A percentile compares a stretch with the other conserved stretches of the same genome.
phyloP scores from a whole-genome alignment of 2,113 vertebrate species.

The Tiliqua scincoides region DNA sequence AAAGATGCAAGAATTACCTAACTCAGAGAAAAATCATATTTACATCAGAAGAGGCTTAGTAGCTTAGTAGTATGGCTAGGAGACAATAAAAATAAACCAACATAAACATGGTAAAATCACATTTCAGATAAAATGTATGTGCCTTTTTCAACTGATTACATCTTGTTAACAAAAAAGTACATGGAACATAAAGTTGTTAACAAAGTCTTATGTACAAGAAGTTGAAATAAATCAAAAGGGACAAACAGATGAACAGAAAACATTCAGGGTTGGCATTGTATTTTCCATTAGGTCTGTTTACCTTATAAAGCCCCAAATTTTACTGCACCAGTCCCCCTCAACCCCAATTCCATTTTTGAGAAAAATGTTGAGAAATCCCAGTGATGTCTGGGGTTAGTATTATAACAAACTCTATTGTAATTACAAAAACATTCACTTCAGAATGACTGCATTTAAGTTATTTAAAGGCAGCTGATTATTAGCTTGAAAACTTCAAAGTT shows the following conservation, averaged over 20 bases:
- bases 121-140: constrained; percentile 40
- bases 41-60: constrained; percentile 51
- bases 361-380: too few species aligned
- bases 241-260: constrained; percentile 37
- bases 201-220: constrained; percentile 65
- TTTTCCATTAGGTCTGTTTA: not conserved
- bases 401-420: not conserved
- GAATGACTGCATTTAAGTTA: too few species aligned
- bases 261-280: constrained; percentile 18
- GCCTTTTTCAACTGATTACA: constrained; percentile 62
- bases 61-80: not conserved
- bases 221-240: constrained; percentile 58
- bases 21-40: constrained; percentile 47
- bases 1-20: constrained; percentile 50
- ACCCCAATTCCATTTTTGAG: not conserved
- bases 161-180: constrained; percentile 48
- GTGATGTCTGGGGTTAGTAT: not conserved
- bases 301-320: not conserved
- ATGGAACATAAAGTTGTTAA: constrained; percentile 60
- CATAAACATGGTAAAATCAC: constrained; percentile 27
- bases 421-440: too few species aligned
- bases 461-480: not conserved
- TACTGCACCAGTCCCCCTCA: not conserved
- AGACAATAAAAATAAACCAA: constrained; percentile 48
- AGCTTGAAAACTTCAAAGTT: not conserved